Base-by-base conservation (phyloP, 2,113 vertebrate species). In the Gasterosteus aculeatus region DNA sequence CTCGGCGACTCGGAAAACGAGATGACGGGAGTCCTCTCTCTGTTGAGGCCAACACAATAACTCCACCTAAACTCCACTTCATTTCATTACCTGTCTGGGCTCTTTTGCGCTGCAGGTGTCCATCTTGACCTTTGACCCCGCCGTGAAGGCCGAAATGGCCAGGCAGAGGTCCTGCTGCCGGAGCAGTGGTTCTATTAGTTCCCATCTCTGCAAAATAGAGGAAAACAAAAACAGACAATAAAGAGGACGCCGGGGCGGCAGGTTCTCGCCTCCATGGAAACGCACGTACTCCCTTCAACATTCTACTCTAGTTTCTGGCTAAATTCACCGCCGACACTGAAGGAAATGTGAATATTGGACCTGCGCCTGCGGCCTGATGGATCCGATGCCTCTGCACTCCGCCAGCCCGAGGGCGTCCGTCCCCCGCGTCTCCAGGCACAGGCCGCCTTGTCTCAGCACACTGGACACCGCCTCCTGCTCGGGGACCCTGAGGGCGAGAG, bases 91-190 rank as follows among this genome's bases (percentile, higher is more conserved):
- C 96, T 99, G 98, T 95, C 95, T 94, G 87, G 96, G 88, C 9
- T 99, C 97, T 93, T 96, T 97, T 2, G 92, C 83, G 76, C 93
- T 97, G 93, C 98, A 99, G 18, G 88, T 84, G 85, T 99, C 97
- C 88, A 99, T 93, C 39, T 86, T 93, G 83, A 98, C 95, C 38
- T 95, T 96, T 78, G 97, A 96, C 62, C 96, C 97, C 0, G 95
- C 70, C 0, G 96, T 94, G 88, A 96, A 97, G 67, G 96, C 95
- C 22, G 94, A 91, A 81, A 97, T 95, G 47, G 97, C 94, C 82
- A 99, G 91, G 87, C 98, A 99, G 89, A 95, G 95, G 86, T 97
- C 96, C 79, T 97, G 96, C 88, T 99, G 98, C 57, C 95, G 95
- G 86, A 99, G 96, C 87, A 97, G 90, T 18, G 97, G 96, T 68